Evolutionary conservation across 1,140 invertebrate genomes (phyloP).

Genomic region (Dendroctonus valens): DNA sequence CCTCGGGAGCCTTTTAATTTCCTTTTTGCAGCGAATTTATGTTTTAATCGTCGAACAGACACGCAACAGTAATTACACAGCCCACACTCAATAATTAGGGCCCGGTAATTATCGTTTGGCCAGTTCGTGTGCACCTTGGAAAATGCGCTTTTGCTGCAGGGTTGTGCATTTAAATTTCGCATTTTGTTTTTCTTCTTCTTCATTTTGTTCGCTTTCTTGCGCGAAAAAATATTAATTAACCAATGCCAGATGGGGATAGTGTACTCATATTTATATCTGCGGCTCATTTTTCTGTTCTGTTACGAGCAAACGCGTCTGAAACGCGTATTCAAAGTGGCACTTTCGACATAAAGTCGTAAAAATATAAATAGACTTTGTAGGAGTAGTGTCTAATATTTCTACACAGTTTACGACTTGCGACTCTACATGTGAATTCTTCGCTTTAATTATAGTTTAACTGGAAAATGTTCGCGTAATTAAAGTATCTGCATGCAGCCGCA

Average conservation of each 20-base stretch:
- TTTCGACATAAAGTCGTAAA: slow-evolving; percentile 21
- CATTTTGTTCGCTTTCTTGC: too few species aligned
- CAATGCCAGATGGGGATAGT: too few species aligned
- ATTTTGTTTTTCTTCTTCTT: too few species aligned
- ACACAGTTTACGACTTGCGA: slow-evolving; percentile 14
- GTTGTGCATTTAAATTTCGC: background rate
- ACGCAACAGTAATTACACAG: slow-evolving; percentile 21
- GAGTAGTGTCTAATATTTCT: slow-evolving; percentile 31
- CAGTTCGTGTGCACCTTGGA: background rate
- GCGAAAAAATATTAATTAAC: too few species aligned
- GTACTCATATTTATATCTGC: background rate
- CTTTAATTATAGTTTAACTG: slow-evolving; percentile 29
- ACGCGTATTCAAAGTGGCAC: slow-evolving; percentile 22
- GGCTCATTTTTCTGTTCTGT: too few species aligned
- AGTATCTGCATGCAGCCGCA: slow-evolving; percentile 13
- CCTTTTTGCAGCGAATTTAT: slow-evolving; percentile 21
- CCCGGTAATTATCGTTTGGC: slow-evolving; percentile 12
- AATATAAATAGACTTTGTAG: slow-evolving; percentile 30
- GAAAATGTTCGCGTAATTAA: slow-evolving; percentile 17
- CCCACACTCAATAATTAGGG: slow-evolving; percentile 9
- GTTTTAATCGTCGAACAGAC: slow-evolving; percentile 18
- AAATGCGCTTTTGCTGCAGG: slow-evolving; percentile 5
- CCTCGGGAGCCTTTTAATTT: slow-evolving; percentile 10
- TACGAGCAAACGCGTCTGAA: background rate
- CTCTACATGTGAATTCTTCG: slow-evolving; percentile 19